Evolutionary conservation across 2,888 invertebrate genomes (phyloP), one percentile per base, ranked within the genome.

Genomic region (Epistrophella euchroma): DNA sequence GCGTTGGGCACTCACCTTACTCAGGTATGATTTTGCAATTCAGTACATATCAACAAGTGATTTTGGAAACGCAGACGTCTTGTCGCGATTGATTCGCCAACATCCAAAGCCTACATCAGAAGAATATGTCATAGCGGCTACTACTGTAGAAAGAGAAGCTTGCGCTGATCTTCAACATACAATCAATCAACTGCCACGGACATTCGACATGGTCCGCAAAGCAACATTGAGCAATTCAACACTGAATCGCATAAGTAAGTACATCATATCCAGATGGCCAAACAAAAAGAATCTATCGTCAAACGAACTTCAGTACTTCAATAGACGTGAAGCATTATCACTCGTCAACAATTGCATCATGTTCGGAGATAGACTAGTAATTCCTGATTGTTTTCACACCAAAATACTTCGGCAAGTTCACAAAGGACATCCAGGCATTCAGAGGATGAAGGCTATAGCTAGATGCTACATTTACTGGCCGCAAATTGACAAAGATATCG

Each of bases 401-500:
- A 45, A 73, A 55, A 43, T 89, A 10, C 58, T 88, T 43, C 56
- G 68, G 13, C 73, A 87, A 47, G 55, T 90, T 7, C 89, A 89
- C 73, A 43, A 19, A 13, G 74, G 88, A 10, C 90, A 90, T 58
- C 87, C 88, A 7, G 90, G 56, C 32, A 81, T 62, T 22, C 82
- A 25, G 87, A 85, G 80, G 5, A 58, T 58, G 56, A 89, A 88
- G 73, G 13, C 58, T 1, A 19, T 88, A 73, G 89, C 88, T n/a
- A 60, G 82, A 10, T 58, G 80, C 5, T 85, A 88, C 17, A 81
- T 89, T 58, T 89, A 88, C 77, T 90, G 89, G 81, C 89, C 88
- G 11, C 87, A 84, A 17, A 84, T 89, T 13, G 79, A 88, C 45
- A 28, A 43, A 13, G 89, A 90, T 17, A 88, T 89, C 13, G 88